Evolutionary conservation across 1,140 invertebrate genomes (phyloP).

Genomic region (Maniola jurtina): DNA sequence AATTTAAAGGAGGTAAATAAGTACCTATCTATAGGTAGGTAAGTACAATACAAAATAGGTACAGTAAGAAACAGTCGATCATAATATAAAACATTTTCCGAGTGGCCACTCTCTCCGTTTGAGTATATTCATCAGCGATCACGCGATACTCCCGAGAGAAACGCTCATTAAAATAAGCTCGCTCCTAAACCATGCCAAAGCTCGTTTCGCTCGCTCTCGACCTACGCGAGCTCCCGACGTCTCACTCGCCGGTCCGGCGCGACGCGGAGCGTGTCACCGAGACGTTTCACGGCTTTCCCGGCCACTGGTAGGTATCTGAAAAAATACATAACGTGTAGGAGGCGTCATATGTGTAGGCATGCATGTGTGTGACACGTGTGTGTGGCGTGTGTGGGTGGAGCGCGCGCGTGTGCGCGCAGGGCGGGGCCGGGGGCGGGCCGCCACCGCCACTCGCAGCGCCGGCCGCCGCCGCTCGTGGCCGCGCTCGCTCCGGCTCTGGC

Average conservation of each 20-base stretch:
- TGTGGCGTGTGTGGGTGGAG: slow-evolving; percentile 39
- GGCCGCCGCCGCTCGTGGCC: slow-evolving; percentile 43
- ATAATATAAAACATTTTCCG: slow-evolving; percentile 18
- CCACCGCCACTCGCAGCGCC: slow-evolving; percentile 45
- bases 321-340: slow-evolving; percentile 65
- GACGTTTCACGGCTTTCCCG: neutral
- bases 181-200: slow-evolving; percentile 6
- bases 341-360: slow-evolving; percentile 67
- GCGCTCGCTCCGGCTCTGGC: slow-evolving; percentile 46
- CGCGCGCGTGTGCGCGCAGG: slow-evolving; percentile 50
- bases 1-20: neutral
- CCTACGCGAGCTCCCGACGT: slow-evolving; percentile 6
- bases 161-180: slow-evolving; percentile 26
- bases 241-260: slow-evolving; percentile 7
- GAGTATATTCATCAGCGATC: slow-evolving; percentile 24
- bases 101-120: slow-evolving; percentile 15
- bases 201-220: slow-evolving; percentile 21
- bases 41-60: too few species aligned
- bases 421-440: slow-evolving; percentile 52
- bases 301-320: slow-evolving; percentile 52
- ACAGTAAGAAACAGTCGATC: slow-evolving; percentile 8
- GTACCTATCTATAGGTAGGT: too few species aligned
- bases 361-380: slow-evolving; percentile 38
- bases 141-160: slow-evolving; percentile 25
- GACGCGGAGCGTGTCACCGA: neutral